Evolutionary conservation across 2,888 invertebrate genomes (phyloP), one percentile per base, ranked within the genome.

Genomic region (Brassicogethes aeneus): DNA sequence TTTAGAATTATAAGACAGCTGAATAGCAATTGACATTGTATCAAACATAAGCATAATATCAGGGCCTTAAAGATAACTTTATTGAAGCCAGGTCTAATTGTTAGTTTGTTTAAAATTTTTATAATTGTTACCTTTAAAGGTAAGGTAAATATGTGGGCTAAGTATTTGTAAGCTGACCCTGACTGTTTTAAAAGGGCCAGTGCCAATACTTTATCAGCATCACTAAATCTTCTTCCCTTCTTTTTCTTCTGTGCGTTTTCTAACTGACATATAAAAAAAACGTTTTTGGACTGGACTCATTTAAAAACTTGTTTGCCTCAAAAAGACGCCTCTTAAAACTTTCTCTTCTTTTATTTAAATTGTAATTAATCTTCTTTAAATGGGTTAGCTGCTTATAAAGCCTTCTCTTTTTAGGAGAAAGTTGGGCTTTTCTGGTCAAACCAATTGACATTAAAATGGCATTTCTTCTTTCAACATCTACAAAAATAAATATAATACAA

Each of bases 191-290:
- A 44, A 15, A 51, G 32, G 8, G 44, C 38, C 12, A 53, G 35
- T n/a, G 52, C 50, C n/a, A 52, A 41, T 8, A 50, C 37, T 45
- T 52, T 52, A 12, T 52, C 51, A 35, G 47, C 51, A 7, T 48
- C 13, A 3, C 44, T 44, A 37, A 34, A 50, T 37, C 48, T 37
- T 13, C 51, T 41, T 12, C 50, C 50, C 40, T 40, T 45, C 8
- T 48, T 43, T 34, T 42, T 41, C 7, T n/a, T 31, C 17, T 45
- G 38, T 31, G 41, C 42, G 17, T 29, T 46, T 16, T 30, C 10
- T 2, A 38, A n/a, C 43, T 51, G 51, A n/a, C 17, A 40, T n/a
- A 23, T 23, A 5, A 23, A 23, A 23, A 23, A 23, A 23, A 5
- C 23, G 23, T 23, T 23, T 23, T 23, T 7, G 7, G 10, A 23